Evolutionary conservation across 2,888 invertebrate species (phyloP).

Genomic region (Oligia latruncula): DNA sequence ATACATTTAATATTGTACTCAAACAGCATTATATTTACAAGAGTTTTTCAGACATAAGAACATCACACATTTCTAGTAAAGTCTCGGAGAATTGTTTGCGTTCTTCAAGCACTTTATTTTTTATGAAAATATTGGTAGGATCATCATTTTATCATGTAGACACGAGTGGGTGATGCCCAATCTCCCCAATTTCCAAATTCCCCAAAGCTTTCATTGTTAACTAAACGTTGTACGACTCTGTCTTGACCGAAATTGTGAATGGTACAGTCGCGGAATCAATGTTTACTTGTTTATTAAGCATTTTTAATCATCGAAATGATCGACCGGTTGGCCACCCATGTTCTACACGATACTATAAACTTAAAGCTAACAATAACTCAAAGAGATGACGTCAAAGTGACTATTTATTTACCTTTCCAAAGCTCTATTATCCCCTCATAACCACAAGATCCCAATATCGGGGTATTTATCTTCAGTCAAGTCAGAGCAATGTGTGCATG

Average conservation of each 20-base stretch:
- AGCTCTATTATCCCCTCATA: neutral
- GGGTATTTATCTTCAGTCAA: conserved; percentile 39
- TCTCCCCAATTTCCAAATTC: too few species aligned
- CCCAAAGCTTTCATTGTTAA: too few species aligned
- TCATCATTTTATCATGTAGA: too few species aligned
- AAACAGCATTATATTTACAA: conserved; percentile 13
- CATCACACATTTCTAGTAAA: conserved; percentile 17
- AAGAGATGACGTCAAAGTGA: too few species aligned
- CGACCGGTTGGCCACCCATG: too few species aligned
- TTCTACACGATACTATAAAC: neutral
- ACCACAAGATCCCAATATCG: conserved; percentile 37
- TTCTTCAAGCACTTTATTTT: conserved; percentile 11
- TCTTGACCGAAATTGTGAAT: too few species aligned
- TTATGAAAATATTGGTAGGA: neutral
- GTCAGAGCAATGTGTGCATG: conserved; percentile 24
- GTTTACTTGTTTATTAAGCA: too few species aligned
- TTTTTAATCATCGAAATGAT: too few species aligned
- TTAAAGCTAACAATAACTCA: neutral
- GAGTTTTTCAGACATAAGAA: neutral
- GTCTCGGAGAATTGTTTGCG: neutral
- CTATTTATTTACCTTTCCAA: neutral
- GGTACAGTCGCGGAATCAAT: too few species aligned
- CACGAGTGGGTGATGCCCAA: neutral
- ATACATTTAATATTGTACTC: conserved; percentile 10
- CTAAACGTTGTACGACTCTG: too few species aligned